These are phyloP conservation scores for Ecdyonurus torrentis DNA, from an alignment of 2,888 invertebrate genomes.

Conservation along the genomic window DNA sequence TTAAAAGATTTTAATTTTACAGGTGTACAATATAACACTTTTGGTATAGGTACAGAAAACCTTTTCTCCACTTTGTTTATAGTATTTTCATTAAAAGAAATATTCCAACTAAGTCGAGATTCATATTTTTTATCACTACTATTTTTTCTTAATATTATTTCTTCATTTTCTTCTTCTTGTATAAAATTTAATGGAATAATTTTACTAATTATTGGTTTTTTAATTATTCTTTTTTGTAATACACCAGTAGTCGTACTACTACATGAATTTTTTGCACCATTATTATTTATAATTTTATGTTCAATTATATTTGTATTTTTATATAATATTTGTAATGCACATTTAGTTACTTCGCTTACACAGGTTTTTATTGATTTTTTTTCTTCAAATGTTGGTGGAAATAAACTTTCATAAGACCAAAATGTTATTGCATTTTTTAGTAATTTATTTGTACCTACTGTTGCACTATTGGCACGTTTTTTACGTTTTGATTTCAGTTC, in stretches of 20 bases:
- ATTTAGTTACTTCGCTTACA: conserved; percentile 14
- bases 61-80: neutral
- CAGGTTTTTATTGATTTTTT: conserved; percentile 14
- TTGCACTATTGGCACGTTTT: conserved; percentile 5
- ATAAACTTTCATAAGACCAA: conserved; percentile 11
- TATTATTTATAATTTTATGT: neutral
- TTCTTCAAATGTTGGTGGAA: neutral
- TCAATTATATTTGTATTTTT: neutral
- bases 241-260: too few relatives aligned
- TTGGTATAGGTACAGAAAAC: neutral
- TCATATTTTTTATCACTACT: neutral
- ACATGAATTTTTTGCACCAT: neutral
- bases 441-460: conserved; percentile 1
- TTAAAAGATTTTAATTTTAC: neutral
- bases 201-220: neutral
- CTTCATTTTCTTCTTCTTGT: neutral
- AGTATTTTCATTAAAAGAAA: neutral
- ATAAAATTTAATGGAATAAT: neutral
- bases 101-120: neutral
- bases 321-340: conserved; percentile 16
- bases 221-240: neutral
- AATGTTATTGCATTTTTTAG: conserved; percentile 10
- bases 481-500: conserved; percentile 11
- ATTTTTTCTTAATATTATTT: neutral
- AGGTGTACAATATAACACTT: neutral